Evolutionary conservation across 1,140 invertebrate genomes (phyloP), one percentile per base, ranked within the genome.

Genomic region (Bombus confusus): DNA sequence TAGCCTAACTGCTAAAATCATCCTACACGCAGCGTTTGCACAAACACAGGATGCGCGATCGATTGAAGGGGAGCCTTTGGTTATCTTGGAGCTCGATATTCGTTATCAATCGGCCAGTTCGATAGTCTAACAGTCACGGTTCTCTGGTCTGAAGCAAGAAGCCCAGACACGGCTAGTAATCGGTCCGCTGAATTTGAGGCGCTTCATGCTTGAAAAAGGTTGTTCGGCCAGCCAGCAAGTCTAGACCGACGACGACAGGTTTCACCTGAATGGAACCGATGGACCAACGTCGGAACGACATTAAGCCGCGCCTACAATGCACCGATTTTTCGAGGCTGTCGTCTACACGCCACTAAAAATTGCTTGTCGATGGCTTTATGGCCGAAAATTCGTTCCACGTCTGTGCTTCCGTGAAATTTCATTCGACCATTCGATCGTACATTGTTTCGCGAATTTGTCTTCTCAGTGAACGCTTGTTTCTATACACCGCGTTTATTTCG

Each of bases 231-330:
- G 71, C 69, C 78, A 79, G 83, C 22, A 81, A 85, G 83, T 85
- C 83, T 85, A 85, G 83, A 85, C 83, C 68, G 77, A 80, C 57
- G n/a, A 85, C 83, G 78, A 74, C 83, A 80, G 79, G 78, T 85
- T 62, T n/a, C n/a, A 75, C 69, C 43, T 81, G 78, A 85, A 85
- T 85, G 62, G 71, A 68, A 25, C 47, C 83, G 78, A 85, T 85
- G 59, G 78, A 74, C 59, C 78, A 68, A 43, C 43, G 22, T 85
- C 69, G 39, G 5, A 8, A 12, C 77, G 57, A 68, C 64, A 84
- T 79, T 84, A 78, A 71, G 39, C 83, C 76, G 52, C 18, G 10
- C 8, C 75, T 72, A 72, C 76, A 62, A 72, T 80, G 28, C n/a
- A 72, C 31, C 83, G n/a, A 85, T 72, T 72, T 80, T 72, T 72